A percentile compares a stretch with the other conserved stretches of the same genome.
Evolutionary conservation across 2,797 vertebrate species (phyloP).

Genomic region (Spheniscus humboldti): DNA sequence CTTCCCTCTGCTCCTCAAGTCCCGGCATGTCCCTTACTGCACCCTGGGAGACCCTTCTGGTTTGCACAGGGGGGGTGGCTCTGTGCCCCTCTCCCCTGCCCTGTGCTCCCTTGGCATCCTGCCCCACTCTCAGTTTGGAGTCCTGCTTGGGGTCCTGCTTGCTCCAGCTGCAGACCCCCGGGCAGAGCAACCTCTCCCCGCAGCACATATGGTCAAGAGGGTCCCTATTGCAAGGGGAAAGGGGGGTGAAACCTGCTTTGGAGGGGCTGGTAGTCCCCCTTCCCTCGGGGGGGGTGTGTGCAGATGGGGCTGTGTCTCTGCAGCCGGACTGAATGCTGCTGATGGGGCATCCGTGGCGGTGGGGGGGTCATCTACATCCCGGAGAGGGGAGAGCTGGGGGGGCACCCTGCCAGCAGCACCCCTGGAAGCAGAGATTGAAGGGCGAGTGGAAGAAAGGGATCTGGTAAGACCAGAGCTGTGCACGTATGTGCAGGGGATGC

Average conservation of each 20-base stretch:
- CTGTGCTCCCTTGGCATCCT: neutral
- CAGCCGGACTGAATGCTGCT: neutral
- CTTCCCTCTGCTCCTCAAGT: neutral
- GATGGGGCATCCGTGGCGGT: neutral
- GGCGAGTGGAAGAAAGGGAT: neutral
- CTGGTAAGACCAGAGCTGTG: neutral
- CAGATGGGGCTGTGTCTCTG: neutral
- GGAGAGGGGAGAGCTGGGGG: neutral
- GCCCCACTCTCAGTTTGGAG: neutral
- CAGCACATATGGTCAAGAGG: neutral
- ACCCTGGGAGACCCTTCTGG: neutral
- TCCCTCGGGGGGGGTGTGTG: neutral
- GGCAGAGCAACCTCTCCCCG: neutral
- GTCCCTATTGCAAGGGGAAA: neutral
- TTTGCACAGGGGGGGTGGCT: neutral
- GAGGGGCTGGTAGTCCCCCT: neutral
- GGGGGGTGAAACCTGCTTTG: neutral
- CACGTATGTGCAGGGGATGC: neutral
- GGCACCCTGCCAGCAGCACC: neutral
- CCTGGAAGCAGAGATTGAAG: neutral
- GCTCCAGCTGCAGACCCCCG: neutral
- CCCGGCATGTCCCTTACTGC: neutral
- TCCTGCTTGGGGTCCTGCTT: neutral
- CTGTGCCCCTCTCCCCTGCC: neutral
- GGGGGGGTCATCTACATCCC: neutral